Evolutionary conservation across 2,888 invertebrate species (phyloP).

Genomic region (Sarcophaga variegata): DNA sequence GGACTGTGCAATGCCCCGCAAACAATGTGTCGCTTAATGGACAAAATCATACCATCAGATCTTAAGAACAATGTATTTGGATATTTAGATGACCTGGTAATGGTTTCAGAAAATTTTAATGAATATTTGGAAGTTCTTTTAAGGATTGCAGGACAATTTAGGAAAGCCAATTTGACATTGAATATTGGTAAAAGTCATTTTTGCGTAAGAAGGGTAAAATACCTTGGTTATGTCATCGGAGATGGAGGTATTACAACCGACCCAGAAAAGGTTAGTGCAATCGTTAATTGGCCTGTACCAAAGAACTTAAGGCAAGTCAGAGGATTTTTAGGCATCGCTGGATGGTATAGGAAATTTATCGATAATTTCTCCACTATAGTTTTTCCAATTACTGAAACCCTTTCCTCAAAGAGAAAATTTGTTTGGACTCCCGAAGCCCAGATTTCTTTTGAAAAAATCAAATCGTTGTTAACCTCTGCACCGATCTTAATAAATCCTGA

Average conservation of each 20-base stretch:
- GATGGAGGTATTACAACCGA: conserved; percentile 56
- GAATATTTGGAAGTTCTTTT: conserved; percentile 32
- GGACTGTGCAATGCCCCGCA: conserved; percentile 59
- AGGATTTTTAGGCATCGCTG: conserved; percentile 60
- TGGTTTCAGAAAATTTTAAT: conserved; percentile 52
- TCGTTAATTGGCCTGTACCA: not conserved
- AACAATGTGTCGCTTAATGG: conserved; percentile 61
- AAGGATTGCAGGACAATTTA: conserved; percentile 43
- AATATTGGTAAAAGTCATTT: no score
- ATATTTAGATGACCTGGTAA: not conserved
- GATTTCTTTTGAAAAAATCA: conserved; percentile 15
- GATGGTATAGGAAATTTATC: conserved; percentile 49
- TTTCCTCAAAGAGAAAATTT: conserved; percentile 16
- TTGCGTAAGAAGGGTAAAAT: not conserved
- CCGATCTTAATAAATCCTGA: not conserved
- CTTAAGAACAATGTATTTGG: conserved; percentile 59
- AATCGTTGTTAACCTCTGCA: conserved; percentile 9
- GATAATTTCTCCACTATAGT: conserved; percentile 40
- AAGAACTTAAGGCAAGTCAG: conserved; percentile 41
- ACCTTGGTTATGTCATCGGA: not conserved
- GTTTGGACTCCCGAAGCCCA: conserved; percentile 33
- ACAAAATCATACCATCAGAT: conserved; percentile 53
- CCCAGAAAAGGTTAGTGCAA: conserved; percentile 50
- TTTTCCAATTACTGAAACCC: conserved; percentile 30
- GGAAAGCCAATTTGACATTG: conserved; percentile 50